These are phyloP conservation scores for Labrus mixtus DNA, from an alignment of 2,113 vertebrate genomes.

Conservation along the genomic window DNA sequence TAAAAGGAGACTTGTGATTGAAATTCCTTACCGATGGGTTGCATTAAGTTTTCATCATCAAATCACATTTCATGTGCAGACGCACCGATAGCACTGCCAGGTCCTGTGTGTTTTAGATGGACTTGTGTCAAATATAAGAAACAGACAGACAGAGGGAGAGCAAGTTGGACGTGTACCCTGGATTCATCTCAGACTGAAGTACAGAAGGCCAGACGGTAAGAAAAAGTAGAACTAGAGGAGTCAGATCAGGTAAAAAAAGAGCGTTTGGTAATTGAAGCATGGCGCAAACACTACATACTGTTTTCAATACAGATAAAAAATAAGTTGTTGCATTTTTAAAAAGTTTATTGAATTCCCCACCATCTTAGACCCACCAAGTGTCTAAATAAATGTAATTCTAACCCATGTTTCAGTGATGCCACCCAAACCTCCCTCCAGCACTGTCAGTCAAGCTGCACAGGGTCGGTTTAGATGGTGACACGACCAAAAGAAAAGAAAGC, in stretches of 20 bases:
- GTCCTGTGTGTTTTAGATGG: slow-evolving; percentile 56
- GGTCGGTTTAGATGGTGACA: no score
- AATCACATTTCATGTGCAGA: slow-evolving; percentile 53
- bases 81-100: slow-evolving; percentile 39
- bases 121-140: slow-evolving; percentile 26
- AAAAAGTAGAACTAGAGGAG: neutral
- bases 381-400: no score
- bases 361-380: no score
- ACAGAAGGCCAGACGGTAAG: slow-evolving; percentile 16
- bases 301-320: neutral
- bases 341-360: no score
- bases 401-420: no score
- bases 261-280: neutral
- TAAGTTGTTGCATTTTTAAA: no score
- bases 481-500: no score
- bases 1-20: slow-evolving; percentile 41
- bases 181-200: slow-evolving; percentile 30
- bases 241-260: neutral
- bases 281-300: neutral
- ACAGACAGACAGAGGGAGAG: slow-evolving; percentile 15
- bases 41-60: slow-evolving; percentile 67
- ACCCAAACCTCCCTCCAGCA: no score
- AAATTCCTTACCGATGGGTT: slow-evolving; percentile 37
- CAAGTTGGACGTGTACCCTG: slow-evolving; percentile 22
- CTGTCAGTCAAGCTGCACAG: no score